Base-by-base conservation (phyloP, 2,888 invertebrate species). In the Mongoloraphidia duomilia region DNA sequence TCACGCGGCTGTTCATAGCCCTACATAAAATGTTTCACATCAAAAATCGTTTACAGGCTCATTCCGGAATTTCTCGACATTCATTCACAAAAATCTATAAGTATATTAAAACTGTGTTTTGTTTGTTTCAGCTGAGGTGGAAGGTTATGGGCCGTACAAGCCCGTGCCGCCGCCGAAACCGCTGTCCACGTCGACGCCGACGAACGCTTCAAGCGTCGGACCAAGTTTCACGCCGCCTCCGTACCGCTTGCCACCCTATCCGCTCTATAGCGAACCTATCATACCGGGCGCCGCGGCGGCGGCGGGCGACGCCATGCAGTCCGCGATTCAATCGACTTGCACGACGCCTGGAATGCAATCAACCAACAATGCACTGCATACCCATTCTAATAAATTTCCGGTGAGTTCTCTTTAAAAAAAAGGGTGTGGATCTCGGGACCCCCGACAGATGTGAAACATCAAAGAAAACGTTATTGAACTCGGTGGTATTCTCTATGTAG, bases 371-470 rank as follows among this genome's bases (percentile, higher is more conserved):
- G 58, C 63, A 67, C 71, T 84, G 13, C 83, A 84, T 64, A 84
- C 84, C 34, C 84, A 85, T 66, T 84, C 84, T 57, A 82, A 77
- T 58, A 84, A 85, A 65, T 85, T 84, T 69, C 84, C 84, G 63
- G 85, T 84, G 71, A 79, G 79, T 73, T 53, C 34, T 14, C 37
- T 11, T 33, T n/a, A n/a, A n/a, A n/a, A n/a, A n/a, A n/a, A n/a
- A n/a, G n/a, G n/a, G n/a, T n/a, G n/a, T n/a, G n/a, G n/a, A n/a
- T n/a, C n/a, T n/a, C n/a, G n/a, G n/a, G n/a, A n/a, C n/a, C n/a
- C n/a, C n/a, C n/a, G n/a, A n/a, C n/a, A n/a, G n/a, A n/a, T n/a
- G n/a, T n/a, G n/a, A n/a, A n/a, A n/a, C n/a, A n/a, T n/a, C n/a
- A n/a, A n/a, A n/a, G n/a, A n/a, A n/a, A n/a, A n/a, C n/a, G n/a